Evolutionary conservation across 2,888 invertebrate genomes (phyloP), one percentile per base, ranked within the genome.

Genomic region (Dusona sp.): DNA sequence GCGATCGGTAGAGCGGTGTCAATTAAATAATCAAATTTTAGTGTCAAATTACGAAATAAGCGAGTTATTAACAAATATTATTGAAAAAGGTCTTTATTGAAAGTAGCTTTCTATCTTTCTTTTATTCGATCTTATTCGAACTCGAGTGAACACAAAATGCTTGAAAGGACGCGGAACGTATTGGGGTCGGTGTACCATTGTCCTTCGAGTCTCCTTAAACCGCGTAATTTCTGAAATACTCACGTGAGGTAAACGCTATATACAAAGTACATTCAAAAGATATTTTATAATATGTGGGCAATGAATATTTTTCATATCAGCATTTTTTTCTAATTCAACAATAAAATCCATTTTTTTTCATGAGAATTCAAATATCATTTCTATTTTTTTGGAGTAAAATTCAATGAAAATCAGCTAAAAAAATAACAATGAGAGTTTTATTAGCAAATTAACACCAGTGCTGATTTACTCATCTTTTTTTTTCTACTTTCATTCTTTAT

Each of bases 111-210:
- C 67, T 51, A 29, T 19, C n/a, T 65, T 65, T 64, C 19, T 77
- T 36, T 83, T 22, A 25, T 42, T 48, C 48, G 16, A 13, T 19
- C 22, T 22, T 19, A 65, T 48, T 29, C 64, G 16, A 42, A 57
- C 2, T 22, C 33, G 67, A 29, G 36, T 36, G 68, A 75, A 22
- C 64, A 22, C 64, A 42, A 36, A 45, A 29, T 45, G 54, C 45
- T 61, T 74, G 74, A 74, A 82, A 86, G 84, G 86, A 86, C 86
- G 45, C 84, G 78, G 78, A 67, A 22, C 29, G 70, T 67, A 78
- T 57, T 42, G 86, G 84, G 86, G 84, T 81, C 84, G 81, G 68
- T 84, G 84, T 79, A 84, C 81, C 81, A 64, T 75, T 48, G 86
- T 75, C 86, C 86, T 86, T 83, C 83, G 83, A 57, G 38, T 83